Evolutionary conservation across 2,113 vertebrate species (phyloP).

Genomic region (Cavia aperea): DNA sequence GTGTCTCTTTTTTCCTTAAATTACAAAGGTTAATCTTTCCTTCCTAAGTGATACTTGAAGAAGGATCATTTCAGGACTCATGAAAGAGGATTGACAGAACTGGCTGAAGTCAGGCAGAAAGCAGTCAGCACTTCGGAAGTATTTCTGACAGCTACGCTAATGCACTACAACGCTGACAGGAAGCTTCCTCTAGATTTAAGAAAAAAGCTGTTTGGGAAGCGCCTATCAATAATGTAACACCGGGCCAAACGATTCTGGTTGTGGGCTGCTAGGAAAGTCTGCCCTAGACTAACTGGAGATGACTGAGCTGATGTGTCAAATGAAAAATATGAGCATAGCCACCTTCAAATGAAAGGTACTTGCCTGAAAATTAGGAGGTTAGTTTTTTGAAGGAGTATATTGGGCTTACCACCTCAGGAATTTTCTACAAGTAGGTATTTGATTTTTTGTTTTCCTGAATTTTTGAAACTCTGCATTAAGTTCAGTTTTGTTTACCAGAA

Average conservation of each 20-base stretch:
- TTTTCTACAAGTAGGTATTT: conserved; percentile 35
- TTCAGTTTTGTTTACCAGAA: conserved; percentile 60
- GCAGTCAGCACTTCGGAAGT: conserved; percentile 46
- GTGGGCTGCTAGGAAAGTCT: conserved; percentile 48
- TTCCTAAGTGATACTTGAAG: conserved; percentile 6
- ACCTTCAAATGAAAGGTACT: conserved; percentile 49
- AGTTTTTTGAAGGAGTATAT: conserved; percentile 47
- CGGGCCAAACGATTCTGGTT: conserved; percentile 40
- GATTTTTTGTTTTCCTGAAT: conserved; percentile 39
- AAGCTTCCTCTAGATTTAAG: conserved; percentile 59
- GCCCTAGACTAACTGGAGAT: background rate
- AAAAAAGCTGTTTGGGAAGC: conserved; percentile 46
- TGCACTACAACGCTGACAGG: conserved; percentile 43
- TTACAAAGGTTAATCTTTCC: conserved; percentile 54
- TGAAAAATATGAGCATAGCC: conserved; percentile 32
- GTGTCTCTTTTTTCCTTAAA: conserved; percentile 31
- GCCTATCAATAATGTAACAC: conserved; percentile 58
- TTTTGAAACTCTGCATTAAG: conserved; percentile 22
- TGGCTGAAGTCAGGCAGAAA: conserved; percentile 54
- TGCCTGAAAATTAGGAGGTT: conserved; percentile 50
- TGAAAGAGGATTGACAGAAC: conserved; percentile 52
- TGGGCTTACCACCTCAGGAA: conserved; percentile 51
- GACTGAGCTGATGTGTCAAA: conserved; percentile 18
- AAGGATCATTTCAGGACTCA: conserved; percentile 41
- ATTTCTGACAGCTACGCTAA: conserved; percentile 45